Conservation (phyloP, 2,113 vertebrate species). For the Lepus timidus region DNA sequence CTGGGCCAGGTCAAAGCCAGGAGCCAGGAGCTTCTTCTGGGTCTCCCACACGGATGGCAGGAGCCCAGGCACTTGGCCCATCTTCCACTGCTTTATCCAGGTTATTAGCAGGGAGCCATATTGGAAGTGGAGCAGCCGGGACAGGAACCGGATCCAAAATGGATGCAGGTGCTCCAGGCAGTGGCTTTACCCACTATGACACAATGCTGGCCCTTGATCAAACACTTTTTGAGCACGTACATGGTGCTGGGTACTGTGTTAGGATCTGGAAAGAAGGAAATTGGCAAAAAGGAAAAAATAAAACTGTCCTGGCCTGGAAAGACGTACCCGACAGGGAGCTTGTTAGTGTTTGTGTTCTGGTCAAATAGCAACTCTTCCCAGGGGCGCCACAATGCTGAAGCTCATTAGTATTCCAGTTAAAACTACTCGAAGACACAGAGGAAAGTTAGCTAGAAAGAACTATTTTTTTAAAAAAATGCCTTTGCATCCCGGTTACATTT, state of each 20-base stretch:
- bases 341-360: conserved; percentile 10
- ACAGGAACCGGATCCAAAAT: no score
- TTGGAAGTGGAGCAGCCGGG: no score
- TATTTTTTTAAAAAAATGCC: background rate
- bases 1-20: no score
- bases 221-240: background rate
- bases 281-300: background rate
- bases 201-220: no score
- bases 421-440: background rate
- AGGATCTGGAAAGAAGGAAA: conserved; percentile 13
- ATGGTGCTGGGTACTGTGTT: background rate
- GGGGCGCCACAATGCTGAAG: background rate
- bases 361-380: background rate
- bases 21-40: no score
- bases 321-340: background rate
- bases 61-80: no score
- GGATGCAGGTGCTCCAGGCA: no score
- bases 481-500: conserved; percentile 31
- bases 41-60: no score
- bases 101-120: no score
- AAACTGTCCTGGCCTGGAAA: background rate
- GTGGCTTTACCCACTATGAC: no score
- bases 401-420: conserved; percentile 26
- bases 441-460: background rate
- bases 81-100: no score